Conservation (phyloP, 2,797 vertebrate species). For the Gorsachius magnificus region DNA sequence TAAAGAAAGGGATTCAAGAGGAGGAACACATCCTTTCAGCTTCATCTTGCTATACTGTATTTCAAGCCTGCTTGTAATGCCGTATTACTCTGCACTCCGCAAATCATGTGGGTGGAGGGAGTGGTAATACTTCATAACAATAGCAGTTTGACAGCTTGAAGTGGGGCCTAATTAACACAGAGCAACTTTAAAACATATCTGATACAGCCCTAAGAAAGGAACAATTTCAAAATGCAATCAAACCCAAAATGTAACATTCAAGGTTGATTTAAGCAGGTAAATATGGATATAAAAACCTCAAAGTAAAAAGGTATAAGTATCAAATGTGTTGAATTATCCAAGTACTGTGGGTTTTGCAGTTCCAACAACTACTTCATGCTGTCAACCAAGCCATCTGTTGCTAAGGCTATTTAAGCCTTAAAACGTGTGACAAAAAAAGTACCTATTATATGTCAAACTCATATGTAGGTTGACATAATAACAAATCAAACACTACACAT, state of each 20-base stretch:
- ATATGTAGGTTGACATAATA: slow-evolving; percentile 31
- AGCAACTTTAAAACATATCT: slow-evolving; percentile 34
- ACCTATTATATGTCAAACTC: slow-evolving; percentile 40
- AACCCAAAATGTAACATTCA: background rate
- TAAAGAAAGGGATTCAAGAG: background rate
- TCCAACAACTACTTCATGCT: slow-evolving; percentile 32
- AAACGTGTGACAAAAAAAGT: slow-evolving; percentile 6
- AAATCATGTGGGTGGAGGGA: slow-evolving; percentile 63
- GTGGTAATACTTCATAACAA: slow-evolving; percentile 60
- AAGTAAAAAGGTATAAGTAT: slow-evolving; percentile 1
- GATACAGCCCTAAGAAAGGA: background rate
- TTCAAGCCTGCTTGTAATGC: slow-evolving; percentile 46
- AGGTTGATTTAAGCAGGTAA: background rate
- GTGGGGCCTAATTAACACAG: slow-evolving; percentile 49
- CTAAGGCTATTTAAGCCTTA: slow-evolving; percentile 61
- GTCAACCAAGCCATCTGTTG: slow-evolving; percentile 67
- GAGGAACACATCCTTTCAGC: background rate
- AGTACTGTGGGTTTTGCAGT: slow-evolving; percentile 21
- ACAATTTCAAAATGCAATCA: slow-evolving; percentile 10
- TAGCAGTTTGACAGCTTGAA: slow-evolving; percentile 57
- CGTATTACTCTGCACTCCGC: slow-evolving; percentile 36
- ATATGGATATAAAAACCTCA: background rate
- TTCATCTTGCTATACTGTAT: slow-evolving; percentile 26
- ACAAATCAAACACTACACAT: slow-evolving; percentile 11
- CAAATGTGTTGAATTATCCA: background rate